Evolutionary conservation across 2,113 vertebrate genomes (phyloP).

Genomic region (Montifringilla adamsi): DNA sequence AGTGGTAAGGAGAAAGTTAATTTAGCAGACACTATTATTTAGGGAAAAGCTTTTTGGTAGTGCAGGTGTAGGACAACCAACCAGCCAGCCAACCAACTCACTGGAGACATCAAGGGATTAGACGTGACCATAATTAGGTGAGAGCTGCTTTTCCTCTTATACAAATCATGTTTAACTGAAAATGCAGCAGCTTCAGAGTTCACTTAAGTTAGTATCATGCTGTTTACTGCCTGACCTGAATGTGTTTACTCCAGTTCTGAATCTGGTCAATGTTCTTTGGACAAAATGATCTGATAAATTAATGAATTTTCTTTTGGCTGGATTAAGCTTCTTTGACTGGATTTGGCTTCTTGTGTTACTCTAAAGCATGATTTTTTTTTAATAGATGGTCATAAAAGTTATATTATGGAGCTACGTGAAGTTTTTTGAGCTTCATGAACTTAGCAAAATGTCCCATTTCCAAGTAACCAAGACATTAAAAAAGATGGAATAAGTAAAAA

Average conservation of each 20-base stretch:
- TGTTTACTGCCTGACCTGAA: neutral
- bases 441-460: neutral
- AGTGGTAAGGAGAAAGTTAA: neutral
- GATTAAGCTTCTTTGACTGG: neutral
- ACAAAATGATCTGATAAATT: neutral
- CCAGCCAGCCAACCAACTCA: neutral
- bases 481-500: neutral
- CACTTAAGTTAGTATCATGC: accelerated
- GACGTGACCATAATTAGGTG: neutral
- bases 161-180: neutral
- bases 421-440: neutral
- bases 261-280: neutral
- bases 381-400: neutral
- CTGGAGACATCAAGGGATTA: neutral
- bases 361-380: neutral
- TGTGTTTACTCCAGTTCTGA: neutral
- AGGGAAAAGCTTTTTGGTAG: neutral
- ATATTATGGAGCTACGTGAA: neutral
- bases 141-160: neutral
- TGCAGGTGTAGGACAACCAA: neutral
- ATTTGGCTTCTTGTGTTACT: neutral
- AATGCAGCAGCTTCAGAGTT: neutral
- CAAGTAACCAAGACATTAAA: neutral
- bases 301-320: neutral
- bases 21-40: neutral